These are phyloP conservation scores for Aphrophora alni DNA, from an alignment of 2,888 invertebrate genomes.

Conservation along the genomic window DNA sequence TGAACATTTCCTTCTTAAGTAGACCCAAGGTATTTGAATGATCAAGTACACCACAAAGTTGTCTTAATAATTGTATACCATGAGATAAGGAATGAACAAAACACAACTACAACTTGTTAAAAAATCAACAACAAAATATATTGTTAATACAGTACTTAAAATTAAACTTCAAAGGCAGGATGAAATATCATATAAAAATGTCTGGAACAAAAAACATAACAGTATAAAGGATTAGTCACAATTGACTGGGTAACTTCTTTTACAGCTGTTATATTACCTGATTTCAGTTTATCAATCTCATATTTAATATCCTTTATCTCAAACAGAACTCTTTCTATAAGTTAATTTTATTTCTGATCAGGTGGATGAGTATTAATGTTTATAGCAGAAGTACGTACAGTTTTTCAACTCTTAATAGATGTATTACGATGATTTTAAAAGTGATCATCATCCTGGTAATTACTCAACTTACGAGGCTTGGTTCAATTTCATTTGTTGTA, in stretches of 20 bases:
- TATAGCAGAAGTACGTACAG: not conserved
- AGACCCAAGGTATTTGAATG: no score
- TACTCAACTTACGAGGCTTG: not conserved
- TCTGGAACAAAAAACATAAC: not conserved
- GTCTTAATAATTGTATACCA: no score
- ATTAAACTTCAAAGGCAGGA: not conserved
- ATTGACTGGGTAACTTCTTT: not conserved
- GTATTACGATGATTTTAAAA: not conserved
- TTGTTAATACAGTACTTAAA: no score
- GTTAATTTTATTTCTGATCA: not conserved
- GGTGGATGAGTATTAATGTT: not conserved
- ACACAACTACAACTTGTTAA: no score
- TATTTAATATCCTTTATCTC: conserved; percentile 18
- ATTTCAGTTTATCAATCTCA: conserved; percentile 19
- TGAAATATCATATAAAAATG: not conserved
- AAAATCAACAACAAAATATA: no score
- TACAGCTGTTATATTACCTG: not conserved
- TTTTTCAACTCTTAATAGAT: not conserved
- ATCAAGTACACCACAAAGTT: no score
- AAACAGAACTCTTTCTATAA: conserved; percentile 9
- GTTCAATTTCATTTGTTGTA: conserved; percentile 20
- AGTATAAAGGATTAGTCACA: no score
- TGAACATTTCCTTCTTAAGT: no score
- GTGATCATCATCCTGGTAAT: not conserved
- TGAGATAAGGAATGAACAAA: no score